These are phyloP conservation scores for Peromyscus attwateri DNA, from an alignment of 2,797 vertebrate genomes.

Conservation along the genomic window DNA sequence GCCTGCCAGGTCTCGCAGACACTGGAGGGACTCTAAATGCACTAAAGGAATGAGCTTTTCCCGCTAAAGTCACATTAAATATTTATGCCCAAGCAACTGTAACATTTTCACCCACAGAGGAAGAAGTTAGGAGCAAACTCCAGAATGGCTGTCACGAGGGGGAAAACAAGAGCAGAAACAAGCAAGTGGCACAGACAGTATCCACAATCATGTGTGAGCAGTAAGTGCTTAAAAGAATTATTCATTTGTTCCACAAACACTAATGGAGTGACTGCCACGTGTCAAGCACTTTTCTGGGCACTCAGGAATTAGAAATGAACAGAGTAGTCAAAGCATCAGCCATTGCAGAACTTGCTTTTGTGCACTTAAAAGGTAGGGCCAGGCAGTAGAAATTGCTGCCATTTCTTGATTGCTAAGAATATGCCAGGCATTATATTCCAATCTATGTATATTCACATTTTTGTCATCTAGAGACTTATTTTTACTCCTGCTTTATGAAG, in stretches of 20 bases:
- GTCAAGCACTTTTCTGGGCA: neutral
- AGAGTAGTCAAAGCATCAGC: neutral
- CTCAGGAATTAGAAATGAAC: neutral
- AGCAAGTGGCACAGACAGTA: neutral
- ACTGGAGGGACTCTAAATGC: neutral
- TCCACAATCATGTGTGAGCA: neutral
- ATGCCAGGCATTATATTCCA: neutral
- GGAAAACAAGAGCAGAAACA: neutral
- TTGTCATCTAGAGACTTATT: neutral
- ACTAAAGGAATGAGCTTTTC: constrained; percentile 64
- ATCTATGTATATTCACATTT: neutral
- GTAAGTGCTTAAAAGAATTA: neutral
- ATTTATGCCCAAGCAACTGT: constrained; percentile 68
- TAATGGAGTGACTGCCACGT: neutral
- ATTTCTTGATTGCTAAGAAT: neutral
- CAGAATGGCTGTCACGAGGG: neutral
- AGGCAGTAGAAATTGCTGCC: neutral
- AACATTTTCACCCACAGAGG: constrained; percentile 71
- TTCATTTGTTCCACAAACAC: neutral
- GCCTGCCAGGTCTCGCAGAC: neutral
- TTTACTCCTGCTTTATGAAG: neutral
- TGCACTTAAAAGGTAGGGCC: no score
- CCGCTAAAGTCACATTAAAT: constrained; percentile 67
- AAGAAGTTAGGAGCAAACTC: constrained; percentile 55
- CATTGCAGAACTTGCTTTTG: neutral